Conservation (phyloP, 2,797 vertebrate species). For the Gouania willdenowi region DNA sequence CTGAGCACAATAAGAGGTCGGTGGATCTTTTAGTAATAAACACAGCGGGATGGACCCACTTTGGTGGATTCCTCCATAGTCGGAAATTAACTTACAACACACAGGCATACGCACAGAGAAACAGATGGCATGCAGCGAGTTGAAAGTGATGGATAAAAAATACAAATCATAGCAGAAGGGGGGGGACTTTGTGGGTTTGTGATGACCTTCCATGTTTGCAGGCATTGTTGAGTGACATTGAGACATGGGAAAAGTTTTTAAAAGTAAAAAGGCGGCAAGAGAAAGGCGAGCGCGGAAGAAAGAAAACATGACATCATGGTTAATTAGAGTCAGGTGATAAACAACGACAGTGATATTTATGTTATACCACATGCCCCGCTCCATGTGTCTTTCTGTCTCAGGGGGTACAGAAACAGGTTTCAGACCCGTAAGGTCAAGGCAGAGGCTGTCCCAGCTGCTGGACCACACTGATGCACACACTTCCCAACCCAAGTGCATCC, state of each 20-base stretch:
- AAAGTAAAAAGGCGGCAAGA: constrained; percentile 13
- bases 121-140: constrained; percentile 54
- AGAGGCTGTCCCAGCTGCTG: constrained; percentile 67
- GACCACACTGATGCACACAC: constrained; percentile 61
- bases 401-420: constrained; percentile 62
- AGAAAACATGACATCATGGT: constrained; percentile 74
- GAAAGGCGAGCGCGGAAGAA: constrained; percentile 37
- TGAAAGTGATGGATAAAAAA: constrained; percentile 53
- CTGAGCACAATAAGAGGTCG: constrained; percentile 38
- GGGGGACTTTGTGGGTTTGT: neutral
- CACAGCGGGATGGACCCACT: constrained; percentile 38
- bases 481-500: constrained; percentile 25
- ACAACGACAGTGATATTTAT: constrained; percentile 73
- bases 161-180: constrained; percentile 38
- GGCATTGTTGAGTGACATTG: constrained; percentile 18
- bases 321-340: constrained; percentile 81
- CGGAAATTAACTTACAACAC: constrained; percentile 27
- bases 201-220: neutral
- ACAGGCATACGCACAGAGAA: constrained; percentile 9
- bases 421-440: constrained; percentile 70
- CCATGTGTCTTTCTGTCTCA: constrained; percentile 62
- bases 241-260: constrained; percentile 15
- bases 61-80: constrained; percentile 40
- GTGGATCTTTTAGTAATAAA: constrained; percentile 51
- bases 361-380: constrained; percentile 68